Base-by-base conservation (phyloP, 2,113 vertebrate genomes). In the Fregata magnificens region DNA sequence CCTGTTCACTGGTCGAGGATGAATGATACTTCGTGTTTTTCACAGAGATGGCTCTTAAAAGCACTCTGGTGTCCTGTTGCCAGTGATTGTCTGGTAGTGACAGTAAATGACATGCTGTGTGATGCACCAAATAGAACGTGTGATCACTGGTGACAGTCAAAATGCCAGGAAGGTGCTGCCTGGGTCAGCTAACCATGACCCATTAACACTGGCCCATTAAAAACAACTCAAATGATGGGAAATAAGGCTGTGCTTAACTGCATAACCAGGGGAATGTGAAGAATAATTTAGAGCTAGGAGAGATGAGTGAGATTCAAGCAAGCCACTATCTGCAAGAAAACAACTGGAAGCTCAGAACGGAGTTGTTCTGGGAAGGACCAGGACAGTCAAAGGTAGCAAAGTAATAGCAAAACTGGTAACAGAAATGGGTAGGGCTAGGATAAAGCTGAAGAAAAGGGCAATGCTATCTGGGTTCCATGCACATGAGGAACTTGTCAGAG, bases 1-100 rank as follows among this genome's bases (percentile, higher is more conserved):
- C n/a, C 14, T 0, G 0, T 32, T 86, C 34, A 9, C 22, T 38
- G 24, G 11, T 45, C 0, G 0, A 83, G 58, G 38, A 78, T 62
- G 34, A 82, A 73, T 36, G 19, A 22, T 42, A n/a, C 5, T 70
- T 62, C 42, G 14, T 2, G 5, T 88, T 82, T 86, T 94, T 80
- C 10, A 66, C 12, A 44, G 26, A 73, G 26, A 59, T 19, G 29
- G 31, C 29, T 81, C 44, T 38, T 66, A 50, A 72, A 65, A 90
- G 32, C 53, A 71, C 61, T 77, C 56, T 69, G 22, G 31, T 55
- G 38, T 78, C 45, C 55, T 65, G 28, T 69, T 92, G 50, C 53
- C 56, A 65, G 56, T 34, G 17, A 44, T 45, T 86, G 14, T 36
- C 72, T 63, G 18, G 8, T 38, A 50, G 26, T 55, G 36, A 65